Conservation (phyloP, 2,888 invertebrate genomes). For the Labia minor region DNA sequence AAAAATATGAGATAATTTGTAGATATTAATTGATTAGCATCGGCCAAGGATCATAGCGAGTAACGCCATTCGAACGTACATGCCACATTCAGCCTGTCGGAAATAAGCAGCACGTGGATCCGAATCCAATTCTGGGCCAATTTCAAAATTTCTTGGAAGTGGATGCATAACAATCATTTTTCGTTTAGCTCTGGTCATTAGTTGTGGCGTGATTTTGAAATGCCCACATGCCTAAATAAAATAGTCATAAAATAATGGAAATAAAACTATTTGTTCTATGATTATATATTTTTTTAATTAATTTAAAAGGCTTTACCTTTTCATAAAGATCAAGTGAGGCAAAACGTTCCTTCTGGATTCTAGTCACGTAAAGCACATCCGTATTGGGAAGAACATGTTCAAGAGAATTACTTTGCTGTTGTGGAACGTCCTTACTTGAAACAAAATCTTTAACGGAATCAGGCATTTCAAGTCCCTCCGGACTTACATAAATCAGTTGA, state of each 20-base stretch:
- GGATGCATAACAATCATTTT: constrained; percentile 98
- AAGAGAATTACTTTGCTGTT: constrained; percentile 59
- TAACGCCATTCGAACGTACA: constrained; percentile 97
- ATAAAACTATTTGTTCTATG: no score
- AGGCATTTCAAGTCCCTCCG: constrained; percentile 82
- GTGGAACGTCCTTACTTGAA: constrained; percentile 62
- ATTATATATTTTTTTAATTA: not conserved
- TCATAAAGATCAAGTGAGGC: constrained; percentile 71
- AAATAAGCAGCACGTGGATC: constrained; percentile 98
- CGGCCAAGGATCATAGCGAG: constrained; percentile 72
- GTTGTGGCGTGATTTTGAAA: constrained; percentile 82
- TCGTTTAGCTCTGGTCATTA: constrained; percentile 88
- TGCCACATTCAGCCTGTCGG: constrained; percentile 93
- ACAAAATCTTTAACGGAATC: constrained; percentile 71
- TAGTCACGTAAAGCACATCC: constrained; percentile 96
- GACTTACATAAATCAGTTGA: constrained; percentile 83
- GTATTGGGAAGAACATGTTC: constrained; percentile 84
- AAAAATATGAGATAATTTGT: no score
- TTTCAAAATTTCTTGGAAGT: constrained; percentile 86
- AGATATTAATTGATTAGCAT: no score
- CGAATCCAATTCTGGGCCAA: constrained; percentile 86
- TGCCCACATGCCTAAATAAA: constrained; percentile 66
- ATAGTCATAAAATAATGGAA: not conserved
- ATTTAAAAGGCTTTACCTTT: constrained; percentile 45
- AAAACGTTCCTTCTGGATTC: constrained; percentile 93